A percentile compares a stretch with the other conserved stretches of the same genome.
Evolutionary conservation across 2,888 invertebrate genomes (phyloP).

Genomic region (Empis stercorea): DNA sequence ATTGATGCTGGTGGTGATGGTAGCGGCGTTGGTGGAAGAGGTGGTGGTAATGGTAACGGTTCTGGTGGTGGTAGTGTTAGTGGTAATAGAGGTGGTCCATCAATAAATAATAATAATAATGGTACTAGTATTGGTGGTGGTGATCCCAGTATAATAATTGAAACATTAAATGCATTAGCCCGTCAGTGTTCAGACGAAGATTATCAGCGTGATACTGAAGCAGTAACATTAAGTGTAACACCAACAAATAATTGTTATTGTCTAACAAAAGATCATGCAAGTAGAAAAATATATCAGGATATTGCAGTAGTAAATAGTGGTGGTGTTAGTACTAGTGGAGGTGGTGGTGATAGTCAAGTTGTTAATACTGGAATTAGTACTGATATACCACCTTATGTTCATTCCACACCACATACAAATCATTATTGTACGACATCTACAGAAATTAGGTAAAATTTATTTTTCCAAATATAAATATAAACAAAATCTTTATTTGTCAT

Average conservation of each 20-base stretch:
- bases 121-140: conserved; percentile 1
- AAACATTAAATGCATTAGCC: neutral
- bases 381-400: conserved; percentile 7
- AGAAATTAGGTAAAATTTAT: conserved; percentile 16
- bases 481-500: neutral
- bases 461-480: too few species aligned
- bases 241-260: conserved; percentile 18
- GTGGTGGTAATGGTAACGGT: conserved; percentile 6
- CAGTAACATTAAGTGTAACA: conserved; percentile 21
- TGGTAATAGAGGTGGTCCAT: conserved; percentile 3
- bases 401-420: conserved; percentile 10
- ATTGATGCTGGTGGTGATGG: conserved; percentile 16
- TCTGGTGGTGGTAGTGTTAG: conserved; percentile 4
- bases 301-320: neutral
- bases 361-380: conserved; percentile 7
- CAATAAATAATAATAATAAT: neutral
- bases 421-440: conserved; percentile 15
- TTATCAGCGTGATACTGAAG: conserved; percentile 17
- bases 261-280: conserved; percentile 13
- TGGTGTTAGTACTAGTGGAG: neutral
- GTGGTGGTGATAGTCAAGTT: neutral
- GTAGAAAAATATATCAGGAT: neutral
- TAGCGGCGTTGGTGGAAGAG: conserved; percentile 1
- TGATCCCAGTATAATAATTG: neutral
- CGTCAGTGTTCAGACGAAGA: conserved; percentile 9